A percentile compares a stretch with the other conserved stretches of the same genome.
Evolutionary conservation across 2,888 invertebrate species (phyloP).

Genomic region (Dynastes maya): DNA sequence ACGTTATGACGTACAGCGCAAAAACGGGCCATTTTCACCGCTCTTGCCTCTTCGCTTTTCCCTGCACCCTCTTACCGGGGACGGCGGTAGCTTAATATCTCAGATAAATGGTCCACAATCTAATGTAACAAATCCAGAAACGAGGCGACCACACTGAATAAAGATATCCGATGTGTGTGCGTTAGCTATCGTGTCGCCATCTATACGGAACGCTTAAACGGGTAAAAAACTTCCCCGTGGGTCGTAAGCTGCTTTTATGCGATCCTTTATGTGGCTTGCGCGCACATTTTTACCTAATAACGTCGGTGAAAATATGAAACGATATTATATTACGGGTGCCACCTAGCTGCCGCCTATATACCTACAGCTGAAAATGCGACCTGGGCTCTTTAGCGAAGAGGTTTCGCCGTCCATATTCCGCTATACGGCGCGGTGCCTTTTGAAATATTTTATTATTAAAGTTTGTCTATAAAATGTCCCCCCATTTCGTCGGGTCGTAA

Average conservation of each 20-base stretch:
- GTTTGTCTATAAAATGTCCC: slow-evolving; percentile 41
- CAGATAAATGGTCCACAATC: slow-evolving; percentile 49
- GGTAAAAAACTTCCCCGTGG: slow-evolving; percentile 32
- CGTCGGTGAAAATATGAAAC: slow-evolving; percentile 47
- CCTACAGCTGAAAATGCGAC: neutral
- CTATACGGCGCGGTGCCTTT: neutral
- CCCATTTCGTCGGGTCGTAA: slow-evolving; percentile 17
- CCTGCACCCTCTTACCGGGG: neutral
- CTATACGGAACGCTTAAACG: slow-evolving; percentile 5
- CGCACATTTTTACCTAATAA: slow-evolving; percentile 50
- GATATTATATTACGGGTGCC: slow-evolving; percentile 25
- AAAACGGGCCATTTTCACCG: slow-evolving; percentile 4
- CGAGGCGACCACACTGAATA: slow-evolving; percentile 37
- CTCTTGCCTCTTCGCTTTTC: neutral
- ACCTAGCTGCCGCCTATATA: neutral
- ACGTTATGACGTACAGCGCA: slow-evolving; percentile 43
- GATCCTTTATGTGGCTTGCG: slow-evolving; percentile 40
- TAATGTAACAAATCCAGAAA: slow-evolving; percentile 48
- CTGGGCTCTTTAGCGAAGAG: neutral
- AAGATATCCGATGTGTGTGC: slow-evolving; percentile 40
- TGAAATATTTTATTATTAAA: slow-evolving; percentile 43
- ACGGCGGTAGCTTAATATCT: slow-evolving; percentile 40
- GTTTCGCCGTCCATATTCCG: neutral
- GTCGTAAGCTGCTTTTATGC: slow-evolving; percentile 45
- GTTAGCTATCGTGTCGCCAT: slow-evolving; percentile 19